Evolutionary conservation across 2,113 vertebrate species (phyloP).

Genomic region (Apistogramma diplotaenia): DNA sequence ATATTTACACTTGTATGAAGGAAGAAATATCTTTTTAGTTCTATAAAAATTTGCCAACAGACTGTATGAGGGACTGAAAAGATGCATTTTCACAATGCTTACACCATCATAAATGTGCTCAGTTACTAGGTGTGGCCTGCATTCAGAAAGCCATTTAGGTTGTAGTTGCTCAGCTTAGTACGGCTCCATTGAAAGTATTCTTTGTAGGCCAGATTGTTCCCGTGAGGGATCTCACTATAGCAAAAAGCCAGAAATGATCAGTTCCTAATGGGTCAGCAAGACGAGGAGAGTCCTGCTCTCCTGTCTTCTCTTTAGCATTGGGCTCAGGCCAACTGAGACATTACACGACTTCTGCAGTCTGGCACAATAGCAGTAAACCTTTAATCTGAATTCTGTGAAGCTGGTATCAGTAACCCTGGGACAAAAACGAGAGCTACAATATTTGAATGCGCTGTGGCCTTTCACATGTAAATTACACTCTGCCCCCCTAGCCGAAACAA

Average conservation of each 20-base stretch:
- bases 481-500: slow-evolving; percentile 73
- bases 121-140: background rate
- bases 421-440: slow-evolving; percentile 66
- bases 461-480: slow-evolving; percentile 76
- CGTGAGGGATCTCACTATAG: slow-evolving; percentile 32
- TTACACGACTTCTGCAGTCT: slow-evolving; percentile 43
- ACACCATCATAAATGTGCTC: no score
- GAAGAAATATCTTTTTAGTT: background rate
- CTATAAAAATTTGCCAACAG: background rate
- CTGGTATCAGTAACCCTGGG: slow-evolving; percentile 62
- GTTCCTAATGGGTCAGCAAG: slow-evolving; percentile 48
- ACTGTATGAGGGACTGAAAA: background rate
- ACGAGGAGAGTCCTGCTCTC: slow-evolving; percentile 29
- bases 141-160: slow-evolving; percentile 21
- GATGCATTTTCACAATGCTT: background rate
- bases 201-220: slow-evolving; percentile 44
- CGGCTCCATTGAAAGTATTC: slow-evolving; percentile 14
- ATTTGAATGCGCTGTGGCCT: slow-evolving; percentile 62
- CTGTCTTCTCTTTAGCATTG: slow-evolving; percentile 32
- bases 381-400: slow-evolving; percentile 53
- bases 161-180: slow-evolving; percentile 7
- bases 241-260: slow-evolving; percentile 29
- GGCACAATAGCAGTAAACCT: slow-evolving; percentile 32
- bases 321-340: slow-evolving; percentile 52
- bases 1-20: background rate